Evolutionary conservation across 2,797 vertebrate genomes (phyloP), one percentile per base, ranked within the genome.

Genomic region (Dallia pectoralis): DNA sequence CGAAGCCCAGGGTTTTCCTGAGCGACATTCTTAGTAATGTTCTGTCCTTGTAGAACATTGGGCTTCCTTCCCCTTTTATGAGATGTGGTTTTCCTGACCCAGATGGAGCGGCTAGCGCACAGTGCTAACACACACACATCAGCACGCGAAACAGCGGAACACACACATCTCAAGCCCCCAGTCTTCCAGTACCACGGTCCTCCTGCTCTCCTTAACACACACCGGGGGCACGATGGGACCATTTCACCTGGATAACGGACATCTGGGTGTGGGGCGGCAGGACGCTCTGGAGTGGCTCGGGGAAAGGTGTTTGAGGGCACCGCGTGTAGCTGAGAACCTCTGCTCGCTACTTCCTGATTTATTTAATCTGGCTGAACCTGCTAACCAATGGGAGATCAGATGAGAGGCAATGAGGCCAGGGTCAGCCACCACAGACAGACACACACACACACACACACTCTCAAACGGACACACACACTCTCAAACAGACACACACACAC

Each of bases 21-120:
- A 98, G 96, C 96, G 96, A 98, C 96, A 98, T 97, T 97, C 96
- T 93, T 96, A 95, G 96, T 99, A 97, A 98, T 99, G 96, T 97
- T 99, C 96, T 98, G 97, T 98, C 96, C 97, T 97, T 99, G 96
- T 98, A 97, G 95, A 98, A 98, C 96, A 98, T 96, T 95, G 94
- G 94, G 95, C 97, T 96, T 97, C 96, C 95, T 96, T 89, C 87
- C 87, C 83, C 91, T 94, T 95, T 97, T 96, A 96, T 96, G 96
- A 96, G 95, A 95, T 97, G 96, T 92, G 96, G 96, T 99, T 97
- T 98, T 96, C 96, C 95, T 96, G 96, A 94, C 94, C 95, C 96
- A 97, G 95, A 97, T 96, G 96, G 96, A 96, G 94, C 93, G 92
- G 93, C 94, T 92, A 93, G 91, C 90, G 88, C 64, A 19, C 32